phyloP scores from a whole-genome alignment of 2,113 vertebrate species.

The Microcebus tavaratra region DNA sequence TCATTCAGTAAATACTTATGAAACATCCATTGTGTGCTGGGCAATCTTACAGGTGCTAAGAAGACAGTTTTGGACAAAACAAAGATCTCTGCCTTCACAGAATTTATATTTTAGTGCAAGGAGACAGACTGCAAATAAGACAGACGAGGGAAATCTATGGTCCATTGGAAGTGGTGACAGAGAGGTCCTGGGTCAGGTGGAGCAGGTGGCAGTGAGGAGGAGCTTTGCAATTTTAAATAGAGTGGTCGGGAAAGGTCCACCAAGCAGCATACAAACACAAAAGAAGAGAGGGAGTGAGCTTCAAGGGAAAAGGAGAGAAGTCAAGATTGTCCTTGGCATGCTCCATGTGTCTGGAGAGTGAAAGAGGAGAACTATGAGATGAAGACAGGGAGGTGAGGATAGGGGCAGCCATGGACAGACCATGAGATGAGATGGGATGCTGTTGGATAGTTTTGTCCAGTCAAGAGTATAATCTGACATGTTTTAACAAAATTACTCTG shows the following conservation, averaged over 20 bases:
- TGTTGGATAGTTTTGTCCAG: neutral
- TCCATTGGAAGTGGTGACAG: neutral
- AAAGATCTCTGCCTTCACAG: neutral
- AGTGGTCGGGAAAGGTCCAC: neutral
- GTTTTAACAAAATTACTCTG: neutral
- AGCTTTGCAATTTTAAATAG: neutral
- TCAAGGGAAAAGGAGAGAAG: neutral
- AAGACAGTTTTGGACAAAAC: neutral
- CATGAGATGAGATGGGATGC: neutral
- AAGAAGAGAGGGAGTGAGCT: neutral
- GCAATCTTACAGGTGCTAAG: neutral
- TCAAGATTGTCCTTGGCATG: rapidly evolving
- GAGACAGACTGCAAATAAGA: neutral
- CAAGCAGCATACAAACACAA: neutral
- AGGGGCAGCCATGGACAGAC: rapidly evolving
- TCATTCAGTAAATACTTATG: neutral
- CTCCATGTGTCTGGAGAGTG: neutral
- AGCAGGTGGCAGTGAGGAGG: neutral
- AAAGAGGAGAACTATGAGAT: neutral
- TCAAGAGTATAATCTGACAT: neutral
- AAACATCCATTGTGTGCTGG: neutral
- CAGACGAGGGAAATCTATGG: neutral
- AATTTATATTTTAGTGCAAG: neutral
- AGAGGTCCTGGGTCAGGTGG: neutral
- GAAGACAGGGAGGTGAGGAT: too few relatives aligned